Percentiles rank a stretch among this genome's conserved stretches.
Conservation (phyloP, 2,797 vertebrate species). For the Sebastes nivosus region DNA sequence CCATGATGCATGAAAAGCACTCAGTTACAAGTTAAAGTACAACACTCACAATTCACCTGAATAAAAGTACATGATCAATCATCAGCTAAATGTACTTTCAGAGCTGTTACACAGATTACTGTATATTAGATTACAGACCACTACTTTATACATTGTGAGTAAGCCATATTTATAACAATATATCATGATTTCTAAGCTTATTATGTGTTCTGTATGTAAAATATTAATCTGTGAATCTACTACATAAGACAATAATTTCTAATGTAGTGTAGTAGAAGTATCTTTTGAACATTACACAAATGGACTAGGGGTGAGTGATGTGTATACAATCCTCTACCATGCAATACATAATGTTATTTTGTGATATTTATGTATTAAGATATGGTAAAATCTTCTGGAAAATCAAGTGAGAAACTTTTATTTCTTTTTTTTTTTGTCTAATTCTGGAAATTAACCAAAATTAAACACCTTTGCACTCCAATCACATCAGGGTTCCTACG, state of each 20-base stretch:
- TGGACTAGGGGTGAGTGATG: not conserved
- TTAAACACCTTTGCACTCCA: not conserved
- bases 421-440: not conserved
- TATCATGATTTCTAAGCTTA: not conserved
- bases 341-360: not conserved
- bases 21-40: too few species aligned
- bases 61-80: not conserved
- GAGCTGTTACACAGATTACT: not conserved
- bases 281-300: not conserved
- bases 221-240: not conserved
- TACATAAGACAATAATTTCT: rapidly evolving
- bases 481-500: not conserved
- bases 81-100: not conserved
- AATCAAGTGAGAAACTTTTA: not conserved
- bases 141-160: not conserved
- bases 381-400: not conserved
- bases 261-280: not conserved
- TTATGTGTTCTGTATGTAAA: not conserved
- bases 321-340: not conserved
- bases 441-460: not conserved
- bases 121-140: not conserved
- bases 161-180: not conserved
- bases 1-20: too few species aligned
- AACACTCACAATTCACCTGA: not conserved
- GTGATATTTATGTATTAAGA: not conserved